Evolutionary conservation across 2,113 vertebrate species (phyloP).

Genomic region (Narcine bancroftii): DNA sequence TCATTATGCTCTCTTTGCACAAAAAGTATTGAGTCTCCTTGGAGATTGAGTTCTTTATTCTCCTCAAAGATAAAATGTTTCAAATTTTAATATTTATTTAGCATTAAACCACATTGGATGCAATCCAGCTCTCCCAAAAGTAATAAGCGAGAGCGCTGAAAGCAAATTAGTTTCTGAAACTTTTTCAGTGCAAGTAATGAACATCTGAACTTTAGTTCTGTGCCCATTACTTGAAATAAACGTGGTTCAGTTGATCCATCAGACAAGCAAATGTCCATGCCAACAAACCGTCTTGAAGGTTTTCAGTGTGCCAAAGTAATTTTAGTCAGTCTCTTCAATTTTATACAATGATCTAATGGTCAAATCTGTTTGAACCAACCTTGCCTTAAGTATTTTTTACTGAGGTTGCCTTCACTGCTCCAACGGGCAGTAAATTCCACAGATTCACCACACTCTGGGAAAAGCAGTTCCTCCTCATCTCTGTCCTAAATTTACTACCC

Average conservation of each 20-base stretch:
- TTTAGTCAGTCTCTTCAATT: neutral
- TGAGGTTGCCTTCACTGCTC: no score
- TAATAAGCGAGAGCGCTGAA: neutral
- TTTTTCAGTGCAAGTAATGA: neutral
- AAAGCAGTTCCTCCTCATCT: no score
- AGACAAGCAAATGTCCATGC: neutral
- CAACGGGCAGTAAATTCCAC: no score
- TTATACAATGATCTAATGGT: neutral
- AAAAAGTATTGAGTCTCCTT: neutral
- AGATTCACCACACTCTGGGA: no score
- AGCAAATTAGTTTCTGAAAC: neutral
- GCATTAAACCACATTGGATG: neutral
- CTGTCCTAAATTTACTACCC: no score
- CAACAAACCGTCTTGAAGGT: neutral
- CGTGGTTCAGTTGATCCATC: neutral
- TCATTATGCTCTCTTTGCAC: neutral
- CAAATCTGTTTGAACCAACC: neutral
- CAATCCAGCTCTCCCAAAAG: neutral
- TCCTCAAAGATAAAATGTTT: neutral
- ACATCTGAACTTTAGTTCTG: neutral
- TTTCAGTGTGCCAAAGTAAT: neutral
- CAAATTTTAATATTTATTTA: neutral
- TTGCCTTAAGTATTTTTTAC: no score
- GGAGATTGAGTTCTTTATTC: neutral
- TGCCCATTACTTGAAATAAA: neutral